phyloP scores from a whole-genome alignment of 1,140 invertebrate species.

The Apolygus lucorum region DNA sequence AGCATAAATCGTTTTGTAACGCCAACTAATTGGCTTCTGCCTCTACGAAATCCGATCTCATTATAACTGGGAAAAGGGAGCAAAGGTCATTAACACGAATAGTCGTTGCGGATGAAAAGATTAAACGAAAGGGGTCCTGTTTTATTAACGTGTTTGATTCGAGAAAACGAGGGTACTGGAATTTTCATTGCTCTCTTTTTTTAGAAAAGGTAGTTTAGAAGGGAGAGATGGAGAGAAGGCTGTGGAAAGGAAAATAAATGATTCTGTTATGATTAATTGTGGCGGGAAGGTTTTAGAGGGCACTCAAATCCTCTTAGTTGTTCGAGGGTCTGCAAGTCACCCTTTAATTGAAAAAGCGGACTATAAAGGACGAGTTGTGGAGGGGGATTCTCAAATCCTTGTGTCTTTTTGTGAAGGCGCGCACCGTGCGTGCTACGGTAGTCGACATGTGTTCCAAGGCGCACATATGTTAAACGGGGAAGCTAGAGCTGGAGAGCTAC shows the following conservation, averaged over 20 bases:
- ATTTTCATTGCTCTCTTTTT: background rate
- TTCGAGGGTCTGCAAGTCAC: constrained; percentile 12
- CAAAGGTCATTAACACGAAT: too few species aligned
- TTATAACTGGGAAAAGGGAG: background rate
- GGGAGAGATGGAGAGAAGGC: background rate
- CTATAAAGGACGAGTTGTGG: background rate
- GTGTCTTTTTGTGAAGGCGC: background rate
- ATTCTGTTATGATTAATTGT: constrained; percentile 15
- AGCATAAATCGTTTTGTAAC: too few species aligned
- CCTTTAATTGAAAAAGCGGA: constrained; percentile 15
- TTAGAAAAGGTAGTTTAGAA: background rate
- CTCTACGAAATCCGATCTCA: too few species aligned
- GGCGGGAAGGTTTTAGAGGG: background rate
- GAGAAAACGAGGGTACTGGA: too few species aligned
- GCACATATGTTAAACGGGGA: constrained; percentile 9
- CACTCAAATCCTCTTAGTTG: constrained; percentile 15
- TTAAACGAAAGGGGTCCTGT: background rate
- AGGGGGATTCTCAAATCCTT: background rate
- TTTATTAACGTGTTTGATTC: background rate
- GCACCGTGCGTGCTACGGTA: constrained; percentile 4
- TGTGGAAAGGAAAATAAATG: constrained; percentile 7
- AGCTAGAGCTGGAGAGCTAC: background rate
- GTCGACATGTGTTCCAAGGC: constrained; percentile 5
- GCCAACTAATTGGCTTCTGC: too few species aligned
- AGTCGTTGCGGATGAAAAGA: background rate